These are phyloP conservation scores for Natator depressus DNA, from an alignment of 2,113 vertebrate species.

Conservation along the genomic window DNA sequence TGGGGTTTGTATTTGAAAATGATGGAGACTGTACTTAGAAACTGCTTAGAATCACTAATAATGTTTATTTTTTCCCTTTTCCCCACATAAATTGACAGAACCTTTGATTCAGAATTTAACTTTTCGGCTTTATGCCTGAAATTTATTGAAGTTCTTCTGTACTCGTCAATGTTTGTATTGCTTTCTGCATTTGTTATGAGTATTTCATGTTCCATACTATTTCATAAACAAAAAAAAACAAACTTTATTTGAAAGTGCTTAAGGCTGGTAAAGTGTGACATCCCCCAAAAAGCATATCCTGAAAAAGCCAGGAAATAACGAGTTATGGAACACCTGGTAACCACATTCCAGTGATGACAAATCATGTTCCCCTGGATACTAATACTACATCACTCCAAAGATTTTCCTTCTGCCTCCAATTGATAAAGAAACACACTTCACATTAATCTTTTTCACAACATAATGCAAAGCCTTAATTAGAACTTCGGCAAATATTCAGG, in stretches of 20 bases:
- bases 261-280: neutral
- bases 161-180: neutral
- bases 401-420: neutral
- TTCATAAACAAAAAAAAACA: neutral
- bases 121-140: neutral
- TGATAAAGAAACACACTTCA: rapidly evolving
- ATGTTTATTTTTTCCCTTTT: neutral
- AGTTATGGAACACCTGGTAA: neutral
- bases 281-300: neutral
- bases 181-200: neutral
- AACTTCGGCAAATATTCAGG: neutral
- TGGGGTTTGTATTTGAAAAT: neutral
- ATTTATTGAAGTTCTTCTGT: neutral
- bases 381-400: rapidly evolving
- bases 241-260: neutral
- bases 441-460: neutral
- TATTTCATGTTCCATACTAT: neutral
- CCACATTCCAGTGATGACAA: rapidly evolving
- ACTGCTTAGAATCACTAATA: neutral
- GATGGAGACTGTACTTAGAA: neutral
- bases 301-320: neutral
- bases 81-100: neutral
- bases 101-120: neutral
- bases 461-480: neutral
- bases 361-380: neutral